phyloP scores from a whole-genome alignment of 1,140 invertebrate species.

The Aphis craccivora region DNA sequence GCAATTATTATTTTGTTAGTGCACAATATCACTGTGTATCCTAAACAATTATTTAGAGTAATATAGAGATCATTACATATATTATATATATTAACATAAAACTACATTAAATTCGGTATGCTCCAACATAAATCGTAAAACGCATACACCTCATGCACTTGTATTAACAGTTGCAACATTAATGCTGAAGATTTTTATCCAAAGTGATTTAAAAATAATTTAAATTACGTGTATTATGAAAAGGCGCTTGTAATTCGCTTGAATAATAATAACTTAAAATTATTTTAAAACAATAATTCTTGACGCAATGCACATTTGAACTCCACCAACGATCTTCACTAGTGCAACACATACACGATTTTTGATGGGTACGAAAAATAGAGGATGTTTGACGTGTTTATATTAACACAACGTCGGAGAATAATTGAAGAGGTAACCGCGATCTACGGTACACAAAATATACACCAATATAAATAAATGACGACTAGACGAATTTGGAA shows the following conservation, averaged over 20 bases:
- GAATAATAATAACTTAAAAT: not conserved
- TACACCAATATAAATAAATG: not conserved
- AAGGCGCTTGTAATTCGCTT: not conserved
- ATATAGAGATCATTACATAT: not conserved
- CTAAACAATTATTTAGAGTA: no score
- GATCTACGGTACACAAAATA: not conserved
- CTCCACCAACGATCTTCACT: no score
- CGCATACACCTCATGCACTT: not conserved
- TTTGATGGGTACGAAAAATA: no score
- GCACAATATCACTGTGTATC: not conserved
- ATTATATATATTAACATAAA: not conserved
- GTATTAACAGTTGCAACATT: not conserved
- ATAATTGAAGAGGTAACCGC: no score
- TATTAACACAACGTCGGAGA: not conserved
- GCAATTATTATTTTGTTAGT: slow-evolving; percentile 2
- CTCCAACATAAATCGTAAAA: not conserved
- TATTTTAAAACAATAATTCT: no score
- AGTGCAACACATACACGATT: no score
- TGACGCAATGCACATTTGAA: no score
- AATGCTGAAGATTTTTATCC: not conserved
- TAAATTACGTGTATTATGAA: not conserved
- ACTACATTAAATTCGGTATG: not conserved
- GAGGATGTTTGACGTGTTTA: no score
- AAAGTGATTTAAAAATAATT: not conserved
- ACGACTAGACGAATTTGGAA: not conserved